These are phyloP conservation scores for Platerodrilus igneus DNA, from an alignment of 2,888 invertebrate species.

Conservation along the genomic window DNA sequence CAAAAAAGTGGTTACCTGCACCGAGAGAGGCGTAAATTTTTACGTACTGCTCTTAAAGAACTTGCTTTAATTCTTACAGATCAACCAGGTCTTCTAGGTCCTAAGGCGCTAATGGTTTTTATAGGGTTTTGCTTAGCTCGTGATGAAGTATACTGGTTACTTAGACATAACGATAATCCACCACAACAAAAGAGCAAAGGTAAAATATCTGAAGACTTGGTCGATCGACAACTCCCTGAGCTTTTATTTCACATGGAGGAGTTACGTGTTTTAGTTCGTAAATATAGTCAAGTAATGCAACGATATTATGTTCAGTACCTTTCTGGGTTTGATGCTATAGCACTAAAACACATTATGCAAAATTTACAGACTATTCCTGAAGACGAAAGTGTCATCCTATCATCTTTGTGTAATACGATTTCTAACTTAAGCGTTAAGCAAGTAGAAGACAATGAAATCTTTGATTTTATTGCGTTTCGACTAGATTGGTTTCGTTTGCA, in stretches of 20 bases:
- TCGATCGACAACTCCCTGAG: conserved; percentile 95
- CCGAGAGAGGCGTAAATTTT: conserved; percentile 91
- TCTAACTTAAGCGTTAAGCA: conserved; percentile 84
- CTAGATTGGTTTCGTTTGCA: conserved; percentile 97
- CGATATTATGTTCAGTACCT: conserved; percentile 97
- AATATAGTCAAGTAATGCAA: conserved; percentile 91
- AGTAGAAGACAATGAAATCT: conserved; percentile 92
- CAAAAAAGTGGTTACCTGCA: conserved; percentile 90
- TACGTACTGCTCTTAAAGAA: conserved; percentile 93
- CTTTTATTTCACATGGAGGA: conserved; percentile 98
- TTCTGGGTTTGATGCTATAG: conserved; percentile 91
- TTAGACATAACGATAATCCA: conserved; percentile 94
- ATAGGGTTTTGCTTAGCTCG: conserved; percentile 93
- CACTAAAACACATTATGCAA: conserved; percentile 79
- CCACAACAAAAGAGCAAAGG: conserved; percentile 78
- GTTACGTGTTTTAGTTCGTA: conserved; percentile 85
- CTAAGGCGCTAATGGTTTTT: conserved; percentile 93
- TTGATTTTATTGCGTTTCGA: conserved; percentile 92
- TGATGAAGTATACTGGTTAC: conserved; percentile 95
- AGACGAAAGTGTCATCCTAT: conserved; percentile 91
- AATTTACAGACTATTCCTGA: conserved; percentile 82
- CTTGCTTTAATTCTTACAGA: conserved; percentile 92
- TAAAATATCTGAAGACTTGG: conserved; percentile 85
- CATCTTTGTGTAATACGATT: conserved; percentile 86
- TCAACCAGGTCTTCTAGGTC: conserved; percentile 95